phyloP scores from a whole-genome alignment of 2,113 vertebrate species.

The Tachuris rubrigastra region DNA sequence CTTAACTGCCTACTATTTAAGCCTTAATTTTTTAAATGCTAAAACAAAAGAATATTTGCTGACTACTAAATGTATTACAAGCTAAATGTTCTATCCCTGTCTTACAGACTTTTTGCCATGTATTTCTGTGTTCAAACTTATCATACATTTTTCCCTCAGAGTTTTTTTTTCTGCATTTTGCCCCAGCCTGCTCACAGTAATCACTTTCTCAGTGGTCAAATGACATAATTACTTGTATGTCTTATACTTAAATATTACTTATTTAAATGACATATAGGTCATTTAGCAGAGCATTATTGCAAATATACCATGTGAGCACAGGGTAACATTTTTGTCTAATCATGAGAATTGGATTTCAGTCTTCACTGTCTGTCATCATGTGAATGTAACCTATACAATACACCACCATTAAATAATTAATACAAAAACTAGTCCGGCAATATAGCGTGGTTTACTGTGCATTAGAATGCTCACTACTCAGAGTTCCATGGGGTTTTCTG shows the following conservation, averaged over 20 bases:
- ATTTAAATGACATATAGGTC: neutral
- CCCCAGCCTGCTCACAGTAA: neutral
- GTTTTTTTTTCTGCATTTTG: neutral
- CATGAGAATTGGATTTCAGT: neutral
- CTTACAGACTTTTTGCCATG: neutral
- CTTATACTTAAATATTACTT: neutral
- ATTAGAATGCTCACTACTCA: neutral
- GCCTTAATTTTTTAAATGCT: neutral
- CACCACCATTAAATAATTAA: neutral
- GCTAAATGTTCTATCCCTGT: neutral
- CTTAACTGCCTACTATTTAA: neutral
- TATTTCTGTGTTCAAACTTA: neutral
- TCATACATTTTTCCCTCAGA: neutral
- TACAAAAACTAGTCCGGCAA: neutral
- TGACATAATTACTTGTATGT: neutral
- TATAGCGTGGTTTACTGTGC: neutral
- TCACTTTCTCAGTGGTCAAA: neutral
- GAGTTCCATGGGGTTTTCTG: neutral
- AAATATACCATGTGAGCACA: neutral
- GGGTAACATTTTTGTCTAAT: neutral
- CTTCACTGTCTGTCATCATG: neutral
- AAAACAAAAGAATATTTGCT: neutral
- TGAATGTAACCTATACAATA: neutral
- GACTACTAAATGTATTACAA: neutral
- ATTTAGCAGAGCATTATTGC: neutral